These are phyloP conservation scores for Mesocentrotus franciscanus DNA, from an alignment of 53 echinoderm and acorn worm species.

Conservation along the genomic window DNA sequence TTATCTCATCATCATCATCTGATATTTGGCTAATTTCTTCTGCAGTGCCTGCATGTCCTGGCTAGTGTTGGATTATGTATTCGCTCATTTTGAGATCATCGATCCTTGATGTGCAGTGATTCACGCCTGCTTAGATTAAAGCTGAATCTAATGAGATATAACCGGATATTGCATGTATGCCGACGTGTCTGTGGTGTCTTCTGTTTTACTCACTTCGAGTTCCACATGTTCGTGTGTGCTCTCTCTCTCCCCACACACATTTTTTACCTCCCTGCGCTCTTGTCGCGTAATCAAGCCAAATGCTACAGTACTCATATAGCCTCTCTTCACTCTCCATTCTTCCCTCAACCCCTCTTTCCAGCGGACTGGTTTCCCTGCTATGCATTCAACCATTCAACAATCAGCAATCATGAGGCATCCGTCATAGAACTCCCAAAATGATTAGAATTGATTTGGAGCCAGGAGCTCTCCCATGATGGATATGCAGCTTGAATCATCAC, in stretches of 20 bases:
- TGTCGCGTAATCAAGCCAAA: background rate
- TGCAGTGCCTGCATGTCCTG: constrained; percentile 36
- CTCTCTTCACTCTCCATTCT: background rate
- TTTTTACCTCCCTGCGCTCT: constrained; percentile 8
- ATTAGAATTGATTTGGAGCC: constrained; percentile 46
- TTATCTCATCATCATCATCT: constrained; percentile 34
- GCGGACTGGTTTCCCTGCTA: background rate
- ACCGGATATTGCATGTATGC: constrained; percentile 56
- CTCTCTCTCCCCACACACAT: background rate
- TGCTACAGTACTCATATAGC: constrained; percentile 11
- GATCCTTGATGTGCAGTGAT: constrained; percentile 59
- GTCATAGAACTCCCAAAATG: constrained; percentile 30
- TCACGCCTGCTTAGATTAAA: constrained; percentile 56
- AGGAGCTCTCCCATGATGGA: constrained; percentile 11
- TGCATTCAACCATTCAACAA: background rate
- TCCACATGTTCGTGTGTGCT: constrained; percentile 18
- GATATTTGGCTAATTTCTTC: constrained; percentile 36
- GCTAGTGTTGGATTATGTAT: constrained; percentile 34
- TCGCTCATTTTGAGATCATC: constrained; percentile 52
- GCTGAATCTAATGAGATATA: constrained; percentile 55
- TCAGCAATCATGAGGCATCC: background rate
- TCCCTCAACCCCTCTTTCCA: constrained; percentile 6
- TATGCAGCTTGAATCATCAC: constrained; percentile 47
- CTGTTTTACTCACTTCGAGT: constrained; percentile 37
- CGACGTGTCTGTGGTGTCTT: constrained; percentile 25